Evolutionary conservation across 2,888 invertebrate species (phyloP), one percentile per base, ranked within the genome.

Genomic region (Brachycybe producta): DNA sequence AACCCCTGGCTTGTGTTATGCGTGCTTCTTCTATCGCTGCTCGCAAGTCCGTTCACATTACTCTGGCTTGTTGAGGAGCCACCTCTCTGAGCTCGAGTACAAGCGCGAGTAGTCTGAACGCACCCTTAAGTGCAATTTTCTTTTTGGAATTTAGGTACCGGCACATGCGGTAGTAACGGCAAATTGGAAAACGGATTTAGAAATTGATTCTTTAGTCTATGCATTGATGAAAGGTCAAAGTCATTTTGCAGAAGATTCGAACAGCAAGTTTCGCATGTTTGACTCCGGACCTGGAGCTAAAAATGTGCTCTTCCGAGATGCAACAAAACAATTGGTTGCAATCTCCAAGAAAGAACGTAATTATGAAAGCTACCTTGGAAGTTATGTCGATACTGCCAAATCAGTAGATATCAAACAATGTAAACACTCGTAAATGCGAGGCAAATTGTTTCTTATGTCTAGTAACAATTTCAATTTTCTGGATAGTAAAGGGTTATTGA

Each of bases 221-320:
- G 46, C 46, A 11, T 2, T 46, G n/a, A 3, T 21, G 15, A 46
- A 46, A 35, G 46, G 46, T n/a, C 46, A 46, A 24, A 26, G 23
- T 15, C 11, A 24, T 2, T 46, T 24, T 19, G 36, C 24, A 8
- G 15, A 46, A 15, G 34, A 46, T 17, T 23, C 11, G n/a, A 46
- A 46, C 19, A 11, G 11, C 7, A 19, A 34, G 1, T 46, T 46
- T 26, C 46, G 46, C 4, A 21, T 46, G 46, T 46, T 46, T 24
- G 46, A 34, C 11, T 46, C 46, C 13, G 30, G 11, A 5, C 8
- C 19, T 15, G 36, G 36, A 13, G 23, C 28, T 19, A 46, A 46
- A 35, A 36, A 46, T 17, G 15, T 46, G 7, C 15, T 46, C 21
- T 46, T 46, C 46, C 34, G 46, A 15, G 46, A 46, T 15, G 46